Percentiles rank a stretch among this genome's conserved stretches.
These are phyloP conservation scores for Neodiprion fabricii DNA, from an alignment of 1,140 invertebrate species.

Conservation along the genomic window DNA sequence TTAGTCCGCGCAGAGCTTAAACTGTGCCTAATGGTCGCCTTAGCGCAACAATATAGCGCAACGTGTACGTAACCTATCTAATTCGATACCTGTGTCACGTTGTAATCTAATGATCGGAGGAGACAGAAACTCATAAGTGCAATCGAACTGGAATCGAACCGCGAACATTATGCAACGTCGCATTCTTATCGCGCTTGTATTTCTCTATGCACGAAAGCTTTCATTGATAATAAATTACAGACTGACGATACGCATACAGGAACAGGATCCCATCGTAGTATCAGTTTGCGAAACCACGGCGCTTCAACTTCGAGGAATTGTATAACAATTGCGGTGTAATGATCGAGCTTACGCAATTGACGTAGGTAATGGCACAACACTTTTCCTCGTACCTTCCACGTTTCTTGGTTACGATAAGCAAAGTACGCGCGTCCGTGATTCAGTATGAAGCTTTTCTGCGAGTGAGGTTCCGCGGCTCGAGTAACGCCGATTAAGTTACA, in stretches of 20 bases:
- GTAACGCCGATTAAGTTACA: background rate
- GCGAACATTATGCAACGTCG: background rate
- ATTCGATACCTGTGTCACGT: no score
- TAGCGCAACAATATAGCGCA: background rate
- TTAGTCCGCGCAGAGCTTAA: background rate
- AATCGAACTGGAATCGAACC: background rate
- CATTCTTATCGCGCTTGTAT: background rate
- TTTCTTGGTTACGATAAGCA: no score
- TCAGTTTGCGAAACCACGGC: conserved; percentile 30
- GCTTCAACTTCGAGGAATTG: background rate
- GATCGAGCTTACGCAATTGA: background rate
- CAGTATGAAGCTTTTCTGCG: background rate
- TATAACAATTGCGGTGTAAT: no score
- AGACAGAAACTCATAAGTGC: background rate
- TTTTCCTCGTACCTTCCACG: no score
- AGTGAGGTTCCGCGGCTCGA: background rate
- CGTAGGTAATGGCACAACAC: background rate
- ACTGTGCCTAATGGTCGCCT: no score
- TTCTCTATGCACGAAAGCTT: no score
- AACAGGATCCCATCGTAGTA: no score
- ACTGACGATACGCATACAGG: no score
- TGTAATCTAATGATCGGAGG: background rate
- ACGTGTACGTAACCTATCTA: background rate
- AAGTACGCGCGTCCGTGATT: background rate
- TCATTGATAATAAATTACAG: no score